These are phyloP conservation scores for Pseudobourletiella spinata DNA, from an alignment of 1,140 invertebrate species.

Conservation along the genomic window DNA sequence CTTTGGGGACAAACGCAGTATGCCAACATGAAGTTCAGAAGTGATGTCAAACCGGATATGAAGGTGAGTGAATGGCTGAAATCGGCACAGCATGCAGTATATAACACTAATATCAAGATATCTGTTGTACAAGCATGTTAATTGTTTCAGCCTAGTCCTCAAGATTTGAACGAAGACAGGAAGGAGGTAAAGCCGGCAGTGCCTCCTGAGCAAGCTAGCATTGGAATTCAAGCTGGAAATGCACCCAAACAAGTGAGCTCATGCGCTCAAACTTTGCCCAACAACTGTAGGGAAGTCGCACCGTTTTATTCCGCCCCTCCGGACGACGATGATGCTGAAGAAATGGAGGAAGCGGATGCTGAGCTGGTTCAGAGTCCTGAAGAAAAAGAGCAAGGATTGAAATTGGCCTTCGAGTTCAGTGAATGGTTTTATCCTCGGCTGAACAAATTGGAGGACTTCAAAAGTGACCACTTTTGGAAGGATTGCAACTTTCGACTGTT, in stretches of 20 bases:
- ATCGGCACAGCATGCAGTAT: neutral
- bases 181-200: neutral
- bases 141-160: neutral
- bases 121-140: neutral
- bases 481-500: conserved; percentile 41
- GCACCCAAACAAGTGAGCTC: neutral
- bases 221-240: neutral
- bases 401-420: conserved; percentile 48
- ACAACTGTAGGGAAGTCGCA: neutral
- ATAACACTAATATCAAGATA: neutral
- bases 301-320: neutral
- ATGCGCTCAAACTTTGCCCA: neutral
- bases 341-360: neutral
- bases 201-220: neutral
- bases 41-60: neutral
- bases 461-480: conserved; percentile 49
- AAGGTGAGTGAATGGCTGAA: neutral
- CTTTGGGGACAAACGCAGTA: conserved; percentile 9
- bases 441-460: conserved; percentile 44
- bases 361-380: too few species aligned
- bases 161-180: neutral
- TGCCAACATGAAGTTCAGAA: neutral
- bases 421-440: conserved; percentile 53
- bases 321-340: neutral
- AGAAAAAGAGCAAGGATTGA: conserved; percentile 38